Evolutionary conservation across 2,888 invertebrate genomes (phyloP).

Genomic region (Habrosyne pyritoides): DNA sequence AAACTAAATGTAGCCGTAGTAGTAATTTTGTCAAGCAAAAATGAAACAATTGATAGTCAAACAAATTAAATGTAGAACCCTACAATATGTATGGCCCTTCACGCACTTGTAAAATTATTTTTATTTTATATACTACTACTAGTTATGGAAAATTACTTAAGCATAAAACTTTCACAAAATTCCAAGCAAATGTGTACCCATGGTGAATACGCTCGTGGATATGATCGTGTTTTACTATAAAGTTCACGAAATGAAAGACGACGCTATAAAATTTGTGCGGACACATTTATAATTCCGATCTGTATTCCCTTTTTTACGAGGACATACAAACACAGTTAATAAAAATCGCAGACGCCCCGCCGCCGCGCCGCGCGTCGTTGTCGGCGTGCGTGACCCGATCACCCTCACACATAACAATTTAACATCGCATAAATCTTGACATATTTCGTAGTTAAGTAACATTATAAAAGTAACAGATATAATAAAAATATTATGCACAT

Average conservation of each 20-base stretch:
- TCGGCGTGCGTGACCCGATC: conserved; percentile 46
- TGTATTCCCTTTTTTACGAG: conserved; percentile 33
- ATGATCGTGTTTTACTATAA: neutral
- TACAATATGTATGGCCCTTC: too few species aligned
- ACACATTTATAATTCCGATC: conserved; percentile 15
- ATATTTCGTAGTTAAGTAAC: conserved; percentile 55
- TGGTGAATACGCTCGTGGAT: neutral
- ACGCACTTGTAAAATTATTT: too few species aligned
- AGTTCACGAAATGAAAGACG: neutral
- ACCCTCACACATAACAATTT: conserved; percentile 49
- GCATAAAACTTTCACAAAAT: too few species aligned
- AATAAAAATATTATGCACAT: conserved; percentile 45
- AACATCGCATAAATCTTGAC: conserved; percentile 55
- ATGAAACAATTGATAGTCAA: too few species aligned
- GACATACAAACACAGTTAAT: conserved; percentile 48
- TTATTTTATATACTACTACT: too few species aligned
- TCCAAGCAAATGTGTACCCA: too few species aligned
- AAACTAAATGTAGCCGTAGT: too few species aligned
- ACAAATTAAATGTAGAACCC: too few species aligned
- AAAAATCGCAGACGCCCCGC: conserved; percentile 41
- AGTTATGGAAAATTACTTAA: too few species aligned
- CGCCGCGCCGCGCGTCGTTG: conserved; percentile 22
- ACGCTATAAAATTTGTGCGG: neutral
- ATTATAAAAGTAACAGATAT: conserved; percentile 55
- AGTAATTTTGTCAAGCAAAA: too few species aligned